Percentiles rank a stretch among this genome's conserved stretches.
phyloP scores from a whole-genome alignment of 2,797 vertebrate genomes.

The Poliocrania exsul region DNA sequence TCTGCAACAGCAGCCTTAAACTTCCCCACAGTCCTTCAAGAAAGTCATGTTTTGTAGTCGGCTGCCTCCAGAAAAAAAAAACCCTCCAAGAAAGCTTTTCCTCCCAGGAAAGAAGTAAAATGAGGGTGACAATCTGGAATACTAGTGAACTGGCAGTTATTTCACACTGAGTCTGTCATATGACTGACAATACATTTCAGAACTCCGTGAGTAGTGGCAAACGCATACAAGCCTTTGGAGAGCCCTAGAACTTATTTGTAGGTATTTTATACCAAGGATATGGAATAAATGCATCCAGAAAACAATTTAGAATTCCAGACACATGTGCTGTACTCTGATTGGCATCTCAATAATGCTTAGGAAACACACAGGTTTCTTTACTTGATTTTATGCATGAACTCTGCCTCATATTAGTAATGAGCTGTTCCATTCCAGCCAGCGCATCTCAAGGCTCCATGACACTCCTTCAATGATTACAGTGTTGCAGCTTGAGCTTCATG shows the following conservation, averaged over 20 bases:
- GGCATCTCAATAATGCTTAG: neutral
- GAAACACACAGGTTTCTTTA: neutral
- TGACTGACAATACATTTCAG: neutral
- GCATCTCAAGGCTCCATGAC: neutral
- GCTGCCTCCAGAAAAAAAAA: neutral
- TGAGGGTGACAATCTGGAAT: neutral
- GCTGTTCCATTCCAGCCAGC: neutral
- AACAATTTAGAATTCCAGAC: neutral
- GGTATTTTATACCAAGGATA: neutral
- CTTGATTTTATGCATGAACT: neutral
- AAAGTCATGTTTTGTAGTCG: neutral
- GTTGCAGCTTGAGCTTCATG: neutral
- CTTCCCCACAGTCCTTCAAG: neutral
- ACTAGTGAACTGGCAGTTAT: neutral
- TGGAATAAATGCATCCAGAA: neutral
- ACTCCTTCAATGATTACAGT: neutral
- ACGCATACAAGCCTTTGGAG: neutral
- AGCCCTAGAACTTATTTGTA: neutral
- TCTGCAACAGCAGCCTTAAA: neutral
- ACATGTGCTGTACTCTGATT: neutral
- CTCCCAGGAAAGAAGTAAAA: slow-evolving; percentile 9
- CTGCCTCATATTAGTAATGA: neutral
- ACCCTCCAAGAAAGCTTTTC: neutral
- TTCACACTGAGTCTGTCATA: neutral
- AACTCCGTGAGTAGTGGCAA: neutral